phyloP scores from a whole-genome alignment of 1,140 invertebrate genomes.

The Halictus rubicundus region DNA sequence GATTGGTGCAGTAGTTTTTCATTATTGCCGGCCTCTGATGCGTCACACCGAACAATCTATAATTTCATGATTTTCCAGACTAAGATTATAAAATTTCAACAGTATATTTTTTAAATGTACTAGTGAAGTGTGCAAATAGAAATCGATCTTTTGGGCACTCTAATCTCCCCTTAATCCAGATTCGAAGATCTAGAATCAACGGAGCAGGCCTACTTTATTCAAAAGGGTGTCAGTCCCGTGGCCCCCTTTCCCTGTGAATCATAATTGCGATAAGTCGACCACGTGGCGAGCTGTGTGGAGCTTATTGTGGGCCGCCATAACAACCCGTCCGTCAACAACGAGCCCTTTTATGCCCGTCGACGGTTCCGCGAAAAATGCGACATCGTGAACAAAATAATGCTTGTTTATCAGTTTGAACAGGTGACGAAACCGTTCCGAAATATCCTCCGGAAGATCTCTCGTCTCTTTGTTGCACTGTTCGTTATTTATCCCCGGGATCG shows the following conservation, averaged over 20 bases:
- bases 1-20: too few species aligned
- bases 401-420: neutral
- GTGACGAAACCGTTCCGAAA: neutral
- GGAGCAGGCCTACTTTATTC: too few species aligned
- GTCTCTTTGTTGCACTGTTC: neutral
- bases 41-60: too few species aligned
- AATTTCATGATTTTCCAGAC: too few species aligned
- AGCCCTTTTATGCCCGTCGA: conserved; percentile 27
- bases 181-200: too few species aligned
- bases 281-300: neutral
- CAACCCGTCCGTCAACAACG: conserved; percentile 31
- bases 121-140: too few species aligned
- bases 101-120: too few species aligned
- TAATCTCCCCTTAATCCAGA: too few species aligned
- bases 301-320: neutral
- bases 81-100: too few species aligned
- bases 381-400: neutral
- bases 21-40: too few species aligned
- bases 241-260: neutral
- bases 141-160: too few species aligned
- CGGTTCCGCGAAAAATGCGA: neutral
- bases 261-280: conserved; percentile 12
- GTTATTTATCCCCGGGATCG: neutral
- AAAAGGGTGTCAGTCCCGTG: neutral
- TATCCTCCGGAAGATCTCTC: neutral